phyloP scores from a whole-genome alignment of 2,113 vertebrate genomes.

The Acrocephalus kingi region DNA sequence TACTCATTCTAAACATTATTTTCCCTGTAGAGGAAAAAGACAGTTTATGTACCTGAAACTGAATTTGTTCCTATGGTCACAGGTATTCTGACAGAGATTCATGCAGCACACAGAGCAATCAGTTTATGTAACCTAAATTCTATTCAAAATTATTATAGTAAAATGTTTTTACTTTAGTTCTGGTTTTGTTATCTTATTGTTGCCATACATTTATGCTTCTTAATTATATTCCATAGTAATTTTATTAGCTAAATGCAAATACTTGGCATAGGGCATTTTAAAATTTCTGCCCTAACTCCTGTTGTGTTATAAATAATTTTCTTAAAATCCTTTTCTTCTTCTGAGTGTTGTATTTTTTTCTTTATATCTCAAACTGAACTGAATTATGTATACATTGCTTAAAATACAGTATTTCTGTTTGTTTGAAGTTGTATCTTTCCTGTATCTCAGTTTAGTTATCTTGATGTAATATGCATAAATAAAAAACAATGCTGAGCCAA shows the following conservation, averaged over 20 bases:
- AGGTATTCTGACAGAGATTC: not conserved
- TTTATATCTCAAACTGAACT: fast-evolving
- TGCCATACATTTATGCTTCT: not conserved
- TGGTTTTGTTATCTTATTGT: not conserved
- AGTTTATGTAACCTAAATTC: not conserved
- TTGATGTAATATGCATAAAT: not conserved
- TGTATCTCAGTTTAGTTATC: not conserved
- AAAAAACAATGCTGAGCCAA: not conserved
- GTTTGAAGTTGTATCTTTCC: not conserved
- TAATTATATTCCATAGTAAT: not conserved
- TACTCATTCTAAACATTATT: not conserved
- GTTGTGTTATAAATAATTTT: not conserved
- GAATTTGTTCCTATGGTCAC: not conserved
- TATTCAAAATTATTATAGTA: not conserved
- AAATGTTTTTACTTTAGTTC: not conserved
- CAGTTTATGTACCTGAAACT: not conserved
- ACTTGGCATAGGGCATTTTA: not conserved
- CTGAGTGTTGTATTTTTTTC: not conserved
- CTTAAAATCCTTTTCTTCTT: not conserved
- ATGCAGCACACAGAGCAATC: not conserved
- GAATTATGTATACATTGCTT: not conserved
- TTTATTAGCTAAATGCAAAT: not conserved
- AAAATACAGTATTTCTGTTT: not conserved
- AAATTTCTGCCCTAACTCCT: not conserved
- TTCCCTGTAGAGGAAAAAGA: not conserved